A percentile compares a stretch with the other conserved stretches of the same genome.
These are phyloP conservation scores for Oreochromis spilurus DNA, from an alignment of 2,113 vertebrate species.

Conservation along the genomic window DNA sequence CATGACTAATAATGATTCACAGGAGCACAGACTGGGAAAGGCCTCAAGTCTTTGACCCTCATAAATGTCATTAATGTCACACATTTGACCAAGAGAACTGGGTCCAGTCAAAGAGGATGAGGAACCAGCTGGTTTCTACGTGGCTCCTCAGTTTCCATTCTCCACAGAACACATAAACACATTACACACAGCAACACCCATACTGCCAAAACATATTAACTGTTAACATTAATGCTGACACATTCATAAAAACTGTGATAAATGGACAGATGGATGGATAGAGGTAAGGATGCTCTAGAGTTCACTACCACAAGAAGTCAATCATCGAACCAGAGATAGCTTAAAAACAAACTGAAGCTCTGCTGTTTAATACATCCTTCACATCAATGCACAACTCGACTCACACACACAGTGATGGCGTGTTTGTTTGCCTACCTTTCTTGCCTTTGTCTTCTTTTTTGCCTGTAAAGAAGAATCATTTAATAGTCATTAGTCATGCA, in stretches of 20 bases:
- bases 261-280: not conserved
- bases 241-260: not conserved
- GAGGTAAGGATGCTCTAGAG: not conserved
- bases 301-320: not conserved
- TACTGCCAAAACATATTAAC: not conserved
- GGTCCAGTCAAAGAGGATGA: not conserved
- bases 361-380: not conserved
- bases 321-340: not conserved
- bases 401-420: not conserved
- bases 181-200: not conserved
- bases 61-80: not conserved
- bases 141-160: not conserved
- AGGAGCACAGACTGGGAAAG: not conserved
- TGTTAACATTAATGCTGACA: not conserved
- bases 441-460: slow-evolving; percentile 66
- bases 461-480: slow-evolving; percentile 31
- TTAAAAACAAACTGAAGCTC: not conserved
- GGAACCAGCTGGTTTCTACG: not conserved
- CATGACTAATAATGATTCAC: not conserved
- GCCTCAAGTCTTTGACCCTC: not conserved
- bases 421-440: slow-evolving; percentile 48
- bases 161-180: not conserved
- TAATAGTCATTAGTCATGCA: not conserved
- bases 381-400: not conserved
- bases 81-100: not conserved